These are phyloP conservation scores for Drosophila macrospina DNA, from an alignment of 2,888 invertebrate species.

Conservation along the genomic window DNA sequence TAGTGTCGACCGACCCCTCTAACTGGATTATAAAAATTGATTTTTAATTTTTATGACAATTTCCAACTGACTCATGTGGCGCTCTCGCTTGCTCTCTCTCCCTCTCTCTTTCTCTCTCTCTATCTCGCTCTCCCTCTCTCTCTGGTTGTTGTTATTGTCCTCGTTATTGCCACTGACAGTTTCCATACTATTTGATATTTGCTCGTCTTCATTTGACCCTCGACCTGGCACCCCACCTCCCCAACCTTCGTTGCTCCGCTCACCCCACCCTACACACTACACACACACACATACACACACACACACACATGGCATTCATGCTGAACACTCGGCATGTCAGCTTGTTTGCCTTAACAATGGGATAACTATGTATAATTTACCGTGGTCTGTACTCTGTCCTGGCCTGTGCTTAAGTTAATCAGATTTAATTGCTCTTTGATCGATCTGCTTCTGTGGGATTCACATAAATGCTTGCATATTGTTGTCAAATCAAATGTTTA, in stretches of 20 bases:
- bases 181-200: slow-evolving; percentile 53
- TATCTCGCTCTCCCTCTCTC: background rate
- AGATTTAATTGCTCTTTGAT: slow-evolving; percentile 46
- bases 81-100: background rate
- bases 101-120: background rate
- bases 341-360: slow-evolving; percentile 62
- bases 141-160: background rate
- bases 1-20: slow-evolving; percentile 54
- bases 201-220: slow-evolving; percentile 41
- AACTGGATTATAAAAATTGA: slow-evolving; percentile 85
- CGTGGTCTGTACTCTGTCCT: slow-evolving; percentile 20
- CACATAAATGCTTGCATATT: background rate
- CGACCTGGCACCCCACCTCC: background rate
- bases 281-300: too few species aligned
- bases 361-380: slow-evolving; percentile 53
- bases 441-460: slow-evolving; percentile 33
- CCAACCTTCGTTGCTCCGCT: too few species aligned
- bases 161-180: slow-evolving; percentile 24
- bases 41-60: slow-evolving; percentile 83
- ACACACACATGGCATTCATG: slow-evolving; percentile 11
- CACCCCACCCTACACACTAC: too few species aligned
- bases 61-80: slow-evolving; percentile 72
- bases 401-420: slow-evolving; percentile 13
- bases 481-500: slow-evolving; percentile 4
- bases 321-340: slow-evolving; percentile 63